phyloP scores from a whole-genome alignment of 2,888 invertebrate species.

The Spisula subtruncata region DNA sequence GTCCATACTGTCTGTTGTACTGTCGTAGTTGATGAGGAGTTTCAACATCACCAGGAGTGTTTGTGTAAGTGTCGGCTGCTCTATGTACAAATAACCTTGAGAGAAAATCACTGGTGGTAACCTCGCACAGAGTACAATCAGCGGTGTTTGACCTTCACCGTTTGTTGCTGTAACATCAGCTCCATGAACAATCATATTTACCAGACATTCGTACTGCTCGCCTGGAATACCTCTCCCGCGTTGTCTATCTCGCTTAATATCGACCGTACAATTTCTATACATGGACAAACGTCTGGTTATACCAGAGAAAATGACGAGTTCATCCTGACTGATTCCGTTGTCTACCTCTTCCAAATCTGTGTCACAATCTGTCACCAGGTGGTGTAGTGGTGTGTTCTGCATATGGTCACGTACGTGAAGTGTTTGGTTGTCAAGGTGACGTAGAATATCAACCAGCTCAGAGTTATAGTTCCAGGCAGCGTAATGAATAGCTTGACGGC shows the following conservation, averaged over 20 bases:
- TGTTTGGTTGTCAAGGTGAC: conserved; percentile 21
- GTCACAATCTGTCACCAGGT: conserved; percentile 45
- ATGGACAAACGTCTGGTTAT: conserved; percentile 30
- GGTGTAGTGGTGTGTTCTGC: conserved; percentile 64
- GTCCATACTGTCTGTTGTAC: conserved; percentile 29
- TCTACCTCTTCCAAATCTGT: conserved; percentile 33
- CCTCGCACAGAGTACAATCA: conserved; percentile 52
- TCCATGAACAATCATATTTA: conserved; percentile 58
- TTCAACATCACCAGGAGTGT: conserved; percentile 54
- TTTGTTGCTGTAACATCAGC: conserved; percentile 58
- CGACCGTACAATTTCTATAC: conserved; percentile 29
- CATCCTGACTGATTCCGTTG: not conserved
- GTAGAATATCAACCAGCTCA: conserved; percentile 45
- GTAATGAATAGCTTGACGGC: conserved; percentile 60
- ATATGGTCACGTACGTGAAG: conserved; percentile 56
- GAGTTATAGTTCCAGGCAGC: conserved; percentile 68
- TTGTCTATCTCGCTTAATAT: conserved; percentile 43
- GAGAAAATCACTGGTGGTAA: conserved; percentile 50
- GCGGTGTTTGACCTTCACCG: conserved; percentile 48
- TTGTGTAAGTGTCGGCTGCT: conserved; percentile 53
- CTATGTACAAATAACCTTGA: conserved; percentile 50
- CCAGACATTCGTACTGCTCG: conserved; percentile 56
- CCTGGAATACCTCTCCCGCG: conserved; percentile 42
- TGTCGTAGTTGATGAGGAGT: conserved; percentile 54
- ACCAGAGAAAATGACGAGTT: conserved; percentile 21